Base-by-base conservation (phyloP, 2,888 invertebrate species). In the Aproaerema taeniolella region DNA sequence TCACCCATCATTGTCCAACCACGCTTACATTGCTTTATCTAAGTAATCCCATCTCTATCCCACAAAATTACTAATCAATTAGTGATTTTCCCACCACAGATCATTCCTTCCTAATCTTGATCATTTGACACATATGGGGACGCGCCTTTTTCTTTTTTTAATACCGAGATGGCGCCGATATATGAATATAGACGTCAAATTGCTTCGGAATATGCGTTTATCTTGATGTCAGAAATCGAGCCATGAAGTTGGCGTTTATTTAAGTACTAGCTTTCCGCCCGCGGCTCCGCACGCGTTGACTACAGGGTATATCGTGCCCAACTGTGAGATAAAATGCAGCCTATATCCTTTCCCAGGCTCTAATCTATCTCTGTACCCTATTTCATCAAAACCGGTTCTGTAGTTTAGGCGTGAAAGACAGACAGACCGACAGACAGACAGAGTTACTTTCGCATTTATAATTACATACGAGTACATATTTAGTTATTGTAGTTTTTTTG, bases 171-270 rank as follows among this genome's bases (percentile, higher is more conserved):
- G 74, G 67, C 66, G 58, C 52, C 55, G 37, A 37, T 37, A 37
- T 37, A 20, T 60, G 63, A 62, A 79, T 74, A 66, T 65, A 79
- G 76, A 74, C 64, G 76, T 79, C 78, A 79, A 61, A 61, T 61
- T 58, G 59, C 58, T 50, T 52, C 54, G 47, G 53, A 51, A 58
- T 50, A 53, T 53, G 43, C 54, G 49, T 55, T 68, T 65, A 76
- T 76, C 73, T 69, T 60, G 62, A 67, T 70, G 56, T 59, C 46
- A 45, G 40, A 39, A 38, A 46, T 56, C 45, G 55, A 61, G 67
- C 68, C 58, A 52, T 9, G 24, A 45, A 49, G 8, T 2, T 9
- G 15, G 36, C 28, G 4, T 20, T 20, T 20, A 20, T 20, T 20
- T 20, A 8, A 20, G 20, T 6, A 6, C 8, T 4, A 20, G 8